phyloP scores from a whole-genome alignment of 2,888 invertebrate species.

The Pocota personata region DNA sequence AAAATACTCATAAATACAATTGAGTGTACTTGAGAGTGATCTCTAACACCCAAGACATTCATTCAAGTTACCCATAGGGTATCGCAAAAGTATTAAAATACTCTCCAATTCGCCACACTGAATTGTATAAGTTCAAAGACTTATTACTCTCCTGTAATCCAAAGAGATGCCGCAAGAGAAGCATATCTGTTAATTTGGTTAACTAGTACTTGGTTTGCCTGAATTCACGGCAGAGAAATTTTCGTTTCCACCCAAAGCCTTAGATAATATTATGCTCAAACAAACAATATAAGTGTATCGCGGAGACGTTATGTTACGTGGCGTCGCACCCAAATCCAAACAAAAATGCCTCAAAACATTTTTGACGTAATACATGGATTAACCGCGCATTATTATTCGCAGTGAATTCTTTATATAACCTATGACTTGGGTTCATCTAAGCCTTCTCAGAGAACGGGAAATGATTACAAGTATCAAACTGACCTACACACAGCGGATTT shows the following conservation, averaged over 20 bases:
- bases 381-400: background rate
- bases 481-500: background rate
- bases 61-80: background rate
- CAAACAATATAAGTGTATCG: background rate
- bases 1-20: background rate
- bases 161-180: constrained; percentile 19
- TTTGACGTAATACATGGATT: constrained; percentile 2
- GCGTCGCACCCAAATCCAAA: background rate
- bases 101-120: background rate
- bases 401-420: background rate
- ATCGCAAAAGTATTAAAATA: background rate
- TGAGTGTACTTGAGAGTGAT: background rate
- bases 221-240: background rate
- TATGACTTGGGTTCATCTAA: background rate
- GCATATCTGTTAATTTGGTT: constrained; percentile 16
- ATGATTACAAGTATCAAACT: background rate
- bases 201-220: background rate
- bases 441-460: constrained; percentile 2
- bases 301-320: background rate
- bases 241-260: background rate
- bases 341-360: constrained; percentile 6
- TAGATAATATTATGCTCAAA: constrained; percentile 8
- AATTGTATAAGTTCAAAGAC: background rate
- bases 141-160: background rate
- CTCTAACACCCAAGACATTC: background rate